Percentiles rank a stretch among this genome's conserved stretches.
phyloP scores from a whole-genome alignment of 2,888 invertebrate species.

The Brachycybe producta region DNA sequence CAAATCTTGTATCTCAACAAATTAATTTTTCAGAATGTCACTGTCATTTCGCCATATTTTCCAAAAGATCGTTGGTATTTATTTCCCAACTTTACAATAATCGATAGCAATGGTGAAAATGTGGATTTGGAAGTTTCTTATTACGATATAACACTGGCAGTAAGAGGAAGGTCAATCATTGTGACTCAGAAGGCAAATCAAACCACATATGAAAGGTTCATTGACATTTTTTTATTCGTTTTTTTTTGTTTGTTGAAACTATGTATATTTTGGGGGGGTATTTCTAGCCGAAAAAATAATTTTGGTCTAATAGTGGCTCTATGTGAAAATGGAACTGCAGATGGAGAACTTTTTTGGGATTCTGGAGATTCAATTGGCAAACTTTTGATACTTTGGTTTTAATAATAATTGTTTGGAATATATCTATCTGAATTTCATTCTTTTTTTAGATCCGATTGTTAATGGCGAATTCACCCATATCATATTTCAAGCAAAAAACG shows the following conservation, averaged over 20 bases:
- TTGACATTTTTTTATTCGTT: too few species aligned
- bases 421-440: too few species aligned
- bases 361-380: conserved; percentile 70
- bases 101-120: conserved; percentile 2
- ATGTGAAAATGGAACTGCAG: conserved; percentile 40
- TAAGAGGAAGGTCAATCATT: conserved; percentile 8
- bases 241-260: too few species aligned
- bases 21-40: conserved; percentile 33
- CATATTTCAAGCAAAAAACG: too few species aligned
- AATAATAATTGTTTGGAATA: too few species aligned
- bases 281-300: conserved; percentile 40
- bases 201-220: conserved; percentile 8
- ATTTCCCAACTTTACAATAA: conserved; percentile 27
- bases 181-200: conserved; percentile 4
- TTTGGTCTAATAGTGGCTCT: conserved; percentile 52
- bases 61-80: conserved; percentile 57
- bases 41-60: conserved; percentile 43
- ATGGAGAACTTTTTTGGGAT: conserved; percentile 64
- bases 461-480: too few species aligned
- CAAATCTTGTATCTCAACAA: too few species aligned
- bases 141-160: neutral
- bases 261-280: too few species aligned
- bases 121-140: neutral
- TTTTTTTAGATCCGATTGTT: too few species aligned
- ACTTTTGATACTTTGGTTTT: too few species aligned